These are phyloP conservation scores for Wiebesia pumilae DNA, from an alignment of 1,140 invertebrate genomes.

Conservation along the genomic window DNA sequence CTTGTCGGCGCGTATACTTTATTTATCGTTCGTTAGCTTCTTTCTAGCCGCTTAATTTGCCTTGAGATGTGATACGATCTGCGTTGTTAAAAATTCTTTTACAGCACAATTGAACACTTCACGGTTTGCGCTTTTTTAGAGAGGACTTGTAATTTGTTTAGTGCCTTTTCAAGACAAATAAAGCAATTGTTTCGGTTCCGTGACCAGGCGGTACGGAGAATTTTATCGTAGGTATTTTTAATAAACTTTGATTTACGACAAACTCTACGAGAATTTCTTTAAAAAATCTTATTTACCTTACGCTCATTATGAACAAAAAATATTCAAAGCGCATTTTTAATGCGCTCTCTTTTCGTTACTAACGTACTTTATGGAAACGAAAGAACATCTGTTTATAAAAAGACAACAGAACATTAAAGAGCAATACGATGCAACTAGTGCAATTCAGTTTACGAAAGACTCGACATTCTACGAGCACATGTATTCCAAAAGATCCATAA, in stretches of 20 bases:
- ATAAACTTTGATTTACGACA: neutral
- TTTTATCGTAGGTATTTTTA: neutral
- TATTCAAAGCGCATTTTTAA: neutral
- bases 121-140: neutral
- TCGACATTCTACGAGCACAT: too few relatives aligned
- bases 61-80: conserved; percentile 11
- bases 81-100: neutral
- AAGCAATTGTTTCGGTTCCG: neutral
- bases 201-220: neutral
- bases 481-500: too few relatives aligned
- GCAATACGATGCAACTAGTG: too few relatives aligned
- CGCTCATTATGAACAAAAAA: neutral
- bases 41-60: conserved; percentile 38
- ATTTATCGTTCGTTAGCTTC: conserved; percentile 46
- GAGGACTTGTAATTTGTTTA: conserved; percentile 9
- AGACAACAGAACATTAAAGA: neutral
- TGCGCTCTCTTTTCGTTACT: neutral
- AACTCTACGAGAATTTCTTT: neutral
- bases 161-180: conserved; percentile 8
- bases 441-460: too few relatives aligned
- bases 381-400: neutral
- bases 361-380: neutral
- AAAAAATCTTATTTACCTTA: neutral
- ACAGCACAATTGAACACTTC: neutral
- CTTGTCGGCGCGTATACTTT: neutral